Base-by-base conservation (phyloP, 1,140 invertebrate species). In the Leptinotarsa undecemlineata region DNA sequence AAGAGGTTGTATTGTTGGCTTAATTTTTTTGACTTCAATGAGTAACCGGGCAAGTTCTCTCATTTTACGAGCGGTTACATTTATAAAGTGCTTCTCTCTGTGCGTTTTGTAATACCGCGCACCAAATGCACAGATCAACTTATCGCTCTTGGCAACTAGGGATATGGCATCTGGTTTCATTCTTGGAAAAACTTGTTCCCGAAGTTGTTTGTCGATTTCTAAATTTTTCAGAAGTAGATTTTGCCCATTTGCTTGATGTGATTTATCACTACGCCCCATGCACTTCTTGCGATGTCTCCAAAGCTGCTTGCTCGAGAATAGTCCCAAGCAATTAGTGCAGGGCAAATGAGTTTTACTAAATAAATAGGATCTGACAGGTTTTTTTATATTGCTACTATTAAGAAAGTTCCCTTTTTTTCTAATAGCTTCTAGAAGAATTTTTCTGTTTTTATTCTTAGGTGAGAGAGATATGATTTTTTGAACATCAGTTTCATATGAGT, bases 211-310 rank as follows among this genome's bases (percentile, higher is more conserved):
- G 66, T 77, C 73, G 4, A 48, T 66, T 64, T 15, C 60, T n/a
- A 68, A 62, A 64, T 76, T 69, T 17, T 19, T 68, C 26, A 73
- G 17, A 48, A 73, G 19, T 42, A 21, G 17, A 20, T 47, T 73
- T 73, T 72, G 71, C 11, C 64, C 72, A 21, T 72, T 48, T 57
- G 64, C 15, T 64, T 76, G 64, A 33, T 33, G 42, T 21, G 4
- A 60, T 48, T 42, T 33, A 48, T 60, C 60, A 57, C n/a, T 57
- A 51, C 13, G 20, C 47, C 77, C 70, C 48, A 48, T 78, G 15
- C 77, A 71, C 51, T 70, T n/a, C 72, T 78, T 80, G 48, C 80
- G 21, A 60, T 80, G 77, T 60, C 72, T 71, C 15, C 77, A 79
- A 14, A 81, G 60, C 17, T 75, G 80, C 19, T 78, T 68, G 63